phyloP scores from a whole-genome alignment of 1,140 invertebrate species.

The Ostrea edulis region DNA sequence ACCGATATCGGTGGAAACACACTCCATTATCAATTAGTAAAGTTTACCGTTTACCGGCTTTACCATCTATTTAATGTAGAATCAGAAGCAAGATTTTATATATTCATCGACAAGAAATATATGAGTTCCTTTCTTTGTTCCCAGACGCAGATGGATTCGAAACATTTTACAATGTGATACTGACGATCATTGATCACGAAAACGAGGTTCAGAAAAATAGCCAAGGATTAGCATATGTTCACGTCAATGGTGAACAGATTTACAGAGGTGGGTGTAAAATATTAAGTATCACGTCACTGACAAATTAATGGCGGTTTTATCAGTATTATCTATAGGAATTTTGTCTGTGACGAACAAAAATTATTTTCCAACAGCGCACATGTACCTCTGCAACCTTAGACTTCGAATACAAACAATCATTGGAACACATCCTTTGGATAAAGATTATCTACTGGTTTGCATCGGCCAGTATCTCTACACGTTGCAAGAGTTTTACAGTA shows the following conservation, averaged over 20 bases:
- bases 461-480: slow-evolving; percentile 18
- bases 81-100: too few relatives aligned
- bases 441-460: not conserved
- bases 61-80: too few relatives aligned
- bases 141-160: not conserved
- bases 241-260: not conserved
- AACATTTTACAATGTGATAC: not conserved
- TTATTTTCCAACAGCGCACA: not conserved
- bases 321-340: not conserved
- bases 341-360: not conserved
- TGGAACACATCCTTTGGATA: not conserved
- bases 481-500: not conserved
- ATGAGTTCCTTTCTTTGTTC: not conserved
- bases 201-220: not conserved
- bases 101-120: too few relatives aligned
- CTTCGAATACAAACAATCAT: not conserved
- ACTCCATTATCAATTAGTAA: too few relatives aligned
- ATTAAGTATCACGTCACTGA: not conserved
- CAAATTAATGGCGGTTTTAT: too few relatives aligned
- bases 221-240: not conserved
- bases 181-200: not conserved
- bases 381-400: not conserved
- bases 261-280: not conserved
- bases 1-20: too few relatives aligned
- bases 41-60: too few relatives aligned